Conservation (phyloP, 2,113 vertebrate genomes). For the Scophthalmus maximus region DNA sequence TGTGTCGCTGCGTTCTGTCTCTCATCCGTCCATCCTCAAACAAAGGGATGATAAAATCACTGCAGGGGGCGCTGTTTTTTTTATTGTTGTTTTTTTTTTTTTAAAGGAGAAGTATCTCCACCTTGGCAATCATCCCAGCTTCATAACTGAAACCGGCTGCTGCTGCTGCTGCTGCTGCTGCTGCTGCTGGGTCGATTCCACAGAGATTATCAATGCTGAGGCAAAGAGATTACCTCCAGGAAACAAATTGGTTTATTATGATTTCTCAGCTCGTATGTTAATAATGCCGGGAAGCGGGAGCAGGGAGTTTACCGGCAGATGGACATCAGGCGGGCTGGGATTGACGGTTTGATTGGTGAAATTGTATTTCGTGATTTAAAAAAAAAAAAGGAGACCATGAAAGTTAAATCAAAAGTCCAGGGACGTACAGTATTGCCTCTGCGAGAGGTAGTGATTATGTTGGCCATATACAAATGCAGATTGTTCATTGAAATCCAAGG, state of each 20-base stretch:
- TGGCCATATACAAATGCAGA: neutral
- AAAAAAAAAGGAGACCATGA: slow-evolving; percentile 2
- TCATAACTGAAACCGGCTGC: slow-evolving; percentile 45
- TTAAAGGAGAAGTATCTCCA: slow-evolving; percentile 35
- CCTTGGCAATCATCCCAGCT: slow-evolving; percentile 34
- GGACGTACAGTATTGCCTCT: too few relatives aligned
- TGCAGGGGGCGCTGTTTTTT: slow-evolving; percentile 47
- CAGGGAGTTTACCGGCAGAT: slow-evolving; percentile 17
- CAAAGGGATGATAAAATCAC: slow-evolving; percentile 46
- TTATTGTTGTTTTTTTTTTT: neutral
- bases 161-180: slow-evolving; percentile 2
- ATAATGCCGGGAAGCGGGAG: slow-evolving; percentile 15
- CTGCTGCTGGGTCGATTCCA: slow-evolving; percentile 42
- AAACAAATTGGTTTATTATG: slow-evolving; percentile 59
- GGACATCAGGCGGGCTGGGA: slow-evolving; percentile 6
- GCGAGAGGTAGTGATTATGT: slow-evolving; percentile 16
- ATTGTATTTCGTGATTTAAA: slow-evolving; percentile 9
- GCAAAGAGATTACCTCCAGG: slow-evolving; percentile 59
- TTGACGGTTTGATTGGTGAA: slow-evolving; percentile 15
- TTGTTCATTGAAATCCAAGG: neutral
- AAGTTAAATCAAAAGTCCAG: too few relatives aligned
- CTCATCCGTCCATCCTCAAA: slow-evolving; percentile 33
- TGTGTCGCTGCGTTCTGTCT: slow-evolving; percentile 19
- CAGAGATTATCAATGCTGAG: slow-evolving; percentile 55
- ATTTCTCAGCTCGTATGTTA: slow-evolving; percentile 56